These are phyloP conservation scores for Clarias macrocephalus DNA, from an alignment of 2,113 vertebrate species.

Conservation along the genomic window DNA sequence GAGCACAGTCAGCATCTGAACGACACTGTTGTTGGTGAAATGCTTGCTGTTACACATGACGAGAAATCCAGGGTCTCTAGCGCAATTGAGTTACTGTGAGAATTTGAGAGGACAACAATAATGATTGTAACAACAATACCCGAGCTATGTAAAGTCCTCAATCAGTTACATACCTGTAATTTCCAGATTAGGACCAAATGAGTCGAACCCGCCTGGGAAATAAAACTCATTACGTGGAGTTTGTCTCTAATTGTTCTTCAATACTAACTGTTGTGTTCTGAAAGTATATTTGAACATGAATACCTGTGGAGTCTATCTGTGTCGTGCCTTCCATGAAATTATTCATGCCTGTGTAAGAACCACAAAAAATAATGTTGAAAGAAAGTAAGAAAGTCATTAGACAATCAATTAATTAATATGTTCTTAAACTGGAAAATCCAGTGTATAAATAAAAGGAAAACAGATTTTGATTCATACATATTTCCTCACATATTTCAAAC, in stretches of 20 bases:
- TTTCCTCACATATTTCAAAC: no score
- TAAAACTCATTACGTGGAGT: not conserved
- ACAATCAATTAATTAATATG: not conserved
- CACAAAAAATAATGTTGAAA: not conserved
- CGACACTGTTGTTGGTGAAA: not conserved
- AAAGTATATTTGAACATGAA: not conserved
- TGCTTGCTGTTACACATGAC: not conserved
- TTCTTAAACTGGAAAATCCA: not conserved
- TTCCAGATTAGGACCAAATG: constrained; percentile 60
- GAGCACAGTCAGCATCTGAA: not conserved
- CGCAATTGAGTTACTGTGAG: no score
- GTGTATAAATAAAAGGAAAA: not conserved
- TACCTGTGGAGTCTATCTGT: constrained; percentile 51
- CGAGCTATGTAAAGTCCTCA: not conserved
- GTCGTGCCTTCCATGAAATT: constrained; percentile 42
- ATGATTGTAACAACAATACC: not conserved
- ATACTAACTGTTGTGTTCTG: not conserved
- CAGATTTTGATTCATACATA: no score
- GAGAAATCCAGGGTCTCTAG: not conserved
- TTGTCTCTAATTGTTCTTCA: not conserved
- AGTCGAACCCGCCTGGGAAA: constrained; percentile 54
- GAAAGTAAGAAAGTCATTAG: not conserved
- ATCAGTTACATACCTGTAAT: constrained; percentile 47
- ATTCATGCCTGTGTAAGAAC: constrained; percentile 44
- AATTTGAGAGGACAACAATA: no score